Base-by-base conservation (phyloP, 2,888 invertebrate genomes). In the Mylabris sibirica region DNA sequence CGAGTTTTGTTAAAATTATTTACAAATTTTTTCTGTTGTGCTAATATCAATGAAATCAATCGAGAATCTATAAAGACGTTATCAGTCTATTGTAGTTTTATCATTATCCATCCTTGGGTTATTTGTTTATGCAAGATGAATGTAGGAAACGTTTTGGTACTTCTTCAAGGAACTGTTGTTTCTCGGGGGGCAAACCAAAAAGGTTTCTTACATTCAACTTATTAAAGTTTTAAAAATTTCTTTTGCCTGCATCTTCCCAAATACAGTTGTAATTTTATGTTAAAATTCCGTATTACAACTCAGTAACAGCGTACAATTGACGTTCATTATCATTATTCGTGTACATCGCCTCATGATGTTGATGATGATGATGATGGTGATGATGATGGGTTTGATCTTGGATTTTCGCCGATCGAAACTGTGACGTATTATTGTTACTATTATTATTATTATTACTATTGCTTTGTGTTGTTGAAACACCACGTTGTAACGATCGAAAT, bases 231-330 rank as follows among this genome's bases (percentile, higher is more conserved):
- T n/a, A n/a, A n/a, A 12, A 11, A 35, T 38, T 72, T 60, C 62
- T 44, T 65, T 84, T 85, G 85, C 85, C 84, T 84, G 85, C 84
- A 85, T 83, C 80, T 82, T 84, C 84, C 83, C 84, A 44, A 38
- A 38, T 3, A 38, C 1, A 2, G 38, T n/a, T n/a, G n/a, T n/a
- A n/a, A n/a, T n/a, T 38, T 38, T 35, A 77, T 74, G 75, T 72
- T 65, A 75, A 77, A 79, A 35, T 69, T 68, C 60, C 60, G 69
- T 69, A 63, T 86, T 89, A 90, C 86, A 90, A 87, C 81, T 89
- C 92, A 66, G 94, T 92, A 74, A 94, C 92, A 63, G 93, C 93
- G 82, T 93, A 93, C 74, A 93, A 76, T 73, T 85, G 85, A 71
- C 86, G 84, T 72, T 87, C 85, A 74, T 85, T 86, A 64, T 87